These are phyloP conservation scores for Ariolimax columbianus DNA, from an alignment of 2,888 invertebrate species.

Conservation along the genomic window DNA sequence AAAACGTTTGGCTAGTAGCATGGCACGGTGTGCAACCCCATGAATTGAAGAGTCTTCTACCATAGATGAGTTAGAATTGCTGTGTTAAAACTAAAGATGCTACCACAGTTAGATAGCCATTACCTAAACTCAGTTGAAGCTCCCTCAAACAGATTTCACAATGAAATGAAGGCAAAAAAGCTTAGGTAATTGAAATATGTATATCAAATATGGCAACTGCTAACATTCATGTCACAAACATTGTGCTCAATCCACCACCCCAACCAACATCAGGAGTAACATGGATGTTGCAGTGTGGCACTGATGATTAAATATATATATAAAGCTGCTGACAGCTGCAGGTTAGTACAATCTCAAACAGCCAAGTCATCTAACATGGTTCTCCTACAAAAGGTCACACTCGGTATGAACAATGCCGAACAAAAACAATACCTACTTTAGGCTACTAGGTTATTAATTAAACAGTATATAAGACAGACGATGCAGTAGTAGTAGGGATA, in stretches of 20 bases:
- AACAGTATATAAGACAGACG: too few relatives aligned
- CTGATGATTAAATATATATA: neutral
- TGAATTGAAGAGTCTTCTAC: too few relatives aligned
- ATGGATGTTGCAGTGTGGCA: neutral
- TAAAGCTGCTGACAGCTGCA: neutral
- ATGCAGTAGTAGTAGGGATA: too few relatives aligned
- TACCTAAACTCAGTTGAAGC: too few relatives aligned
- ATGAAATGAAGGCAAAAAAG: neutral
- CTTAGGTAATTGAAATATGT: neutral
- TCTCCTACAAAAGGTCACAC: neutral
- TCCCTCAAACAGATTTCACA: too few relatives aligned
- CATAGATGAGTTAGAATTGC: too few relatives aligned
- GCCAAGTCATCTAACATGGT: neutral
- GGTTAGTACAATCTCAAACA: neutral
- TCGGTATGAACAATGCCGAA: neutral
- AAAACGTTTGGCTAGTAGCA: too few relatives aligned
- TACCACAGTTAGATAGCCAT: too few relatives aligned
- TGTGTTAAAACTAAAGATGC: too few relatives aligned
- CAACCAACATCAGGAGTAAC: neutral
- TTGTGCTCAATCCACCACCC: neutral
- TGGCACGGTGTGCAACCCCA: too few relatives aligned
- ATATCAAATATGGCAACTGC: neutral
- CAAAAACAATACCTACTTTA: too few relatives aligned
- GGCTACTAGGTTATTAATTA: too few relatives aligned
- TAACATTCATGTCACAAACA: neutral